These are phyloP conservation scores for Triops cancriformis DNA, from an alignment of 1,140 invertebrate genomes.

Conservation along the genomic window DNA sequence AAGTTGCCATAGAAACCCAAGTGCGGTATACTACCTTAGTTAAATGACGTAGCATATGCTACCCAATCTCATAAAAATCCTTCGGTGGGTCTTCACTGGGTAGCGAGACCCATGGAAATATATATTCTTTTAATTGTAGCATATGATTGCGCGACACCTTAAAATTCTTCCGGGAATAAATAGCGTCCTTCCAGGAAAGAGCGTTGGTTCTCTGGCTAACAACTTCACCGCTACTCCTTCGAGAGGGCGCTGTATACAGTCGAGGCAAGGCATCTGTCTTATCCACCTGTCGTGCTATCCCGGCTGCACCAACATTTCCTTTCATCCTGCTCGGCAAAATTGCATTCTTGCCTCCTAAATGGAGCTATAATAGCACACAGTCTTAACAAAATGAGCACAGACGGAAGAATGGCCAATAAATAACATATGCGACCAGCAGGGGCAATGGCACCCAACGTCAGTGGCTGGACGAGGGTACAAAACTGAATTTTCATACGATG, in stretches of 20 bases:
- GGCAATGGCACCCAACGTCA: background rate
- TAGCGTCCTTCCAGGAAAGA: background rate
- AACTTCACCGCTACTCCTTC: background rate
- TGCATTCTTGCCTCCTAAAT: background rate
- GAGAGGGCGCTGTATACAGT: background rate
- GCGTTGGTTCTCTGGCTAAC: background rate
- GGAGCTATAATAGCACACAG: background rate
- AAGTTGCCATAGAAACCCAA: background rate
- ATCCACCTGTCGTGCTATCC: background rate
- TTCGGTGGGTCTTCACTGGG: background rate
- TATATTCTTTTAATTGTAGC: background rate
- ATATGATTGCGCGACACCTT: background rate
- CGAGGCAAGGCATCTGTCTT: background rate
- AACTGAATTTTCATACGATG: background rate
- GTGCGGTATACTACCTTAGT: background rate
- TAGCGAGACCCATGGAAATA: background rate
- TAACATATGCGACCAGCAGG: background rate
- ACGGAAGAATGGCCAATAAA: background rate
- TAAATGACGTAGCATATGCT: background rate
- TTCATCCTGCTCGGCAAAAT: background rate
- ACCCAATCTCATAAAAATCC: too few relatives aligned
- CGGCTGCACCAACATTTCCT: background rate
- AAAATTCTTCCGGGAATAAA: background rate
- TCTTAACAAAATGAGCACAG: background rate
- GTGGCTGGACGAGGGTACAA: background rate